Evolutionary conservation across 2,888 invertebrate species (phyloP).

Genomic region (Drosophila neotestacea): DNA sequence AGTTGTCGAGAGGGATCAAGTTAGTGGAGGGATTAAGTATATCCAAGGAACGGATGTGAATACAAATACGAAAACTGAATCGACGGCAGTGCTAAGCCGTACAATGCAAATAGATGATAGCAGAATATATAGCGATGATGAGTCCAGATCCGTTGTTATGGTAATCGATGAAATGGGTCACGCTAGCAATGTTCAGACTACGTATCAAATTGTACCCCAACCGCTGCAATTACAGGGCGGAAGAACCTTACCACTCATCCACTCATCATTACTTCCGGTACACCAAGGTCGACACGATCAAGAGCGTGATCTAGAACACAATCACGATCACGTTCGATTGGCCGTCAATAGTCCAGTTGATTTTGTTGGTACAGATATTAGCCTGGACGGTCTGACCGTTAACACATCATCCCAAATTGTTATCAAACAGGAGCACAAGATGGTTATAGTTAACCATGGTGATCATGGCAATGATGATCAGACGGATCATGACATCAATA

Average conservation of each 20-base stretch:
- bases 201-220: slow-evolving; percentile 68
- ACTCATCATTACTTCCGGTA: slow-evolving; percentile 42
- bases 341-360: slow-evolving; percentile 68
- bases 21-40: slow-evolving; percentile 24
- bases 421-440: slow-evolving; percentile 81
- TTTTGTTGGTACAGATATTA: slow-evolving; percentile 76
- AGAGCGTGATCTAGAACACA: not conserved
- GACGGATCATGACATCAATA: not conserved
- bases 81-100: slow-evolving; percentile 53
- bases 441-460: slow-evolving; percentile 67
- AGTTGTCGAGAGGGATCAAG: not conserved
- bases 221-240: slow-evolving; percentile 53
- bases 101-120: slow-evolving; percentile 38
- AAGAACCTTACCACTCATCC: slow-evolving; percentile 41
- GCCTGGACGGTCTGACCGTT: slow-evolving; percentile 74
- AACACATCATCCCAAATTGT: slow-evolving; percentile 67
- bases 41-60: not conserved
- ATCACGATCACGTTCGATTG: not conserved
- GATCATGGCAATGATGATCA: slow-evolving; percentile 10
- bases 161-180: slow-evolving; percentile 81
- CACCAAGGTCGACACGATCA: slow-evolving; percentile 62
- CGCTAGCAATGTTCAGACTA: slow-evolving; percentile 52
- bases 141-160: slow-evolving; percentile 81
- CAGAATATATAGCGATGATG: slow-evolving; percentile 44
- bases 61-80: slow-evolving; percentile 63